Conservation (phyloP, 2,113 vertebrate species). For the Eretmochelys imbricata region DNA sequence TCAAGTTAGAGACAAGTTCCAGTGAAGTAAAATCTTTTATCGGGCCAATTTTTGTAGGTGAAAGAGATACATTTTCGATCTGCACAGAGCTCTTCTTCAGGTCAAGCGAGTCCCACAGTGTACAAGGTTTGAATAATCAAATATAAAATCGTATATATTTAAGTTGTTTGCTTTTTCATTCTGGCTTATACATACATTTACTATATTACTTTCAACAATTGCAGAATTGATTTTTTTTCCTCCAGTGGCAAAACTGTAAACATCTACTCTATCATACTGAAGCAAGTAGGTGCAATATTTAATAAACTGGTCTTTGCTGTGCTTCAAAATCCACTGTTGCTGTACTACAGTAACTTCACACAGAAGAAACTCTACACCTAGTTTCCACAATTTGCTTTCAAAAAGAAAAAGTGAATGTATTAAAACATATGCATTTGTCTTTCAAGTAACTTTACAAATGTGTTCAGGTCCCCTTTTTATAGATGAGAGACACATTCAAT, state of each 20-base stretch:
- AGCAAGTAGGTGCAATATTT: background rate
- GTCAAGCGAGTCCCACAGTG: background rate
- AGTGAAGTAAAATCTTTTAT: background rate
- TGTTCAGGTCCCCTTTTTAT: background rate
- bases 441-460: background rate
- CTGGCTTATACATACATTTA: background rate
- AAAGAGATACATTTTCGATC: background rate
- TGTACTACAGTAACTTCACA: background rate
- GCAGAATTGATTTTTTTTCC: background rate
- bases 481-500: background rate
- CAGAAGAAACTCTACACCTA: background rate
- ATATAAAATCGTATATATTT: background rate
- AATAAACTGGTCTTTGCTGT: background rate
- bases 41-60: background rate
- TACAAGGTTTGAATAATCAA: background rate
- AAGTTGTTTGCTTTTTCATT: background rate
- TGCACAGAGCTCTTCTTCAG: background rate
- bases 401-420: background rate
- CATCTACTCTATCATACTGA: background rate
- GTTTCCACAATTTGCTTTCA: background rate
- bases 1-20: background rate
- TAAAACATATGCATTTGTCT: background rate
- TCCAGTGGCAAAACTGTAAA: background rate
- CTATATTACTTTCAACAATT: background rate
- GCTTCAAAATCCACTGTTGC: background rate